Evolutionary conservation across 2,888 invertebrate genomes (phyloP).

Genomic region (Eupithecia subumbrata): DNA sequence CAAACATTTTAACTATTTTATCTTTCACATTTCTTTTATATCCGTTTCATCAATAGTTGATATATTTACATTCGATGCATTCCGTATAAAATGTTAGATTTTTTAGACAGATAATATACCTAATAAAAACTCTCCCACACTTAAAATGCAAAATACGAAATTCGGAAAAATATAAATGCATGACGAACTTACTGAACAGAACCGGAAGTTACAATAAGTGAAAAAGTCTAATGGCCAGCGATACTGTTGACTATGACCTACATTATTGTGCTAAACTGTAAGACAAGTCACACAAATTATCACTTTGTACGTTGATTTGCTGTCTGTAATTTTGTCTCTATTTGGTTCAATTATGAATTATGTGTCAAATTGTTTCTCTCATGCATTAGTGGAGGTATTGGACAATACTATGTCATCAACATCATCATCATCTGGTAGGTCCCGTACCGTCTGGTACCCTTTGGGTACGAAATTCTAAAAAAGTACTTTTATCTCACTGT

Average conservation of each 20-base stretch:
- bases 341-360: conserved; percentile 26
- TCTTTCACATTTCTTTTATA: conserved; percentile 28
- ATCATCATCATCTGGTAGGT: background rate
- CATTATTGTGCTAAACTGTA: conserved; percentile 28
- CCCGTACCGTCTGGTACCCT: too few relatives aligned
- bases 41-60: conserved; percentile 32
- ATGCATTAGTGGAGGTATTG: background rate
- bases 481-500: background rate
- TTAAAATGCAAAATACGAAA: conserved; percentile 3
- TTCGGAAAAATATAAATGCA: background rate
- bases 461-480: too few relatives aligned
- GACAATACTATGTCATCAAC: background rate
- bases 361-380: conserved; percentile 17
- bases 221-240: conserved; percentile 8
- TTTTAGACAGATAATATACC: background rate
- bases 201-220: background rate
- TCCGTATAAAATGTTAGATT: conserved; percentile 14
- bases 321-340: conserved; percentile 16
- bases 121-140: background rate
- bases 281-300: conserved; percentile 31
- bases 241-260: conserved; percentile 26
- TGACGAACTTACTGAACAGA: background rate
- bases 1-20: conserved; percentile 31
- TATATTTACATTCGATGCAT: conserved; percentile 29
- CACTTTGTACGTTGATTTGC: conserved; percentile 25